phyloP scores from a whole-genome alignment of 1,140 invertebrate genomes.

The Goniozus legneri region DNA sequence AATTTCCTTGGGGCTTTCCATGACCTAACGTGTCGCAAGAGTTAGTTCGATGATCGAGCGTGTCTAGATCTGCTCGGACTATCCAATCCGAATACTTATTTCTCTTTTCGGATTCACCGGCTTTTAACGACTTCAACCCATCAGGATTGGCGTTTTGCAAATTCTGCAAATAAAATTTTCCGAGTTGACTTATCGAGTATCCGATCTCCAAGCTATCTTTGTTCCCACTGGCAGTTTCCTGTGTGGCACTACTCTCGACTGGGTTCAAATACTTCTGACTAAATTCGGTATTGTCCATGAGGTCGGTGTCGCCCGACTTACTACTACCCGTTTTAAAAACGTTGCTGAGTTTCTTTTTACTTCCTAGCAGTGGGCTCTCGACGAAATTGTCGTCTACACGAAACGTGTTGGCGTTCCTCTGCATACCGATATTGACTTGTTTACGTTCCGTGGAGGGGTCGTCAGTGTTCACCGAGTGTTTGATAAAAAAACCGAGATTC shows the following conservation, averaged over 20 bases:
- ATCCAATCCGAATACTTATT: conserved; percentile 34
- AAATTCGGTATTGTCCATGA: neutral
- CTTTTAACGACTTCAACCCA: conserved; percentile 11
- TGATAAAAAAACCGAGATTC: conserved; percentile 3
- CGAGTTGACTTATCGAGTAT: conserved; percentile 40
- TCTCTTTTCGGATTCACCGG: conserved; percentile 18
- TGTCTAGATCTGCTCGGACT: conserved; percentile 25
- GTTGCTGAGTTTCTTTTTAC: neutral
- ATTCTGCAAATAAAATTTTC: conserved; percentile 29
- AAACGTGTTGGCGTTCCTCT: conserved; percentile 1
- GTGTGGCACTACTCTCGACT: conserved; percentile 17
- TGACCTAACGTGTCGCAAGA: conserved; percentile 28
- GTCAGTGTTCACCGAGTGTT: neutral
- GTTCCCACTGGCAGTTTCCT: conserved; percentile 29
- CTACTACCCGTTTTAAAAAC: neutral
- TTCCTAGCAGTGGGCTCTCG: neutral
- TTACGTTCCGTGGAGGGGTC: neutral
- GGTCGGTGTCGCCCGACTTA: neutral
- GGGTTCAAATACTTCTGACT: neutral
- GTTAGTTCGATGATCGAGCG: conserved; percentile 26
- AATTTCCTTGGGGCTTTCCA: conserved; percentile 38
- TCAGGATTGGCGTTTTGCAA: conserved; percentile 20
- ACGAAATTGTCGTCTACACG: neutral
- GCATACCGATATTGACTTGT: neutral
- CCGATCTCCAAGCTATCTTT: conserved; percentile 42